Evolutionary conservation across 2,888 invertebrate species (phyloP), one percentile per base, ranked within the genome.

Genomic region (Xestobium rufovillosum): DNA sequence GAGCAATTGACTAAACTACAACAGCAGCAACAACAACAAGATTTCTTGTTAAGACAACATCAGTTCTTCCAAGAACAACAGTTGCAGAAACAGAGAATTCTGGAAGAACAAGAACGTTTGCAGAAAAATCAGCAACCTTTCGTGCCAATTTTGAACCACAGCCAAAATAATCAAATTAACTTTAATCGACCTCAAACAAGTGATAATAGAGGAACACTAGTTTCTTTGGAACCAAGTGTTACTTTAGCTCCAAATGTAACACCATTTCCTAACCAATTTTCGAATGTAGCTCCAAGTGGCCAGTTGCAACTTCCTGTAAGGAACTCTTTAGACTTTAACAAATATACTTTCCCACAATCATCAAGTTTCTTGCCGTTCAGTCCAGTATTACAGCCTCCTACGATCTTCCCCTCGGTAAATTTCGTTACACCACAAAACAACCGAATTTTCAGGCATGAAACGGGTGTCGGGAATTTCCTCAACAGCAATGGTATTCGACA

Each of bases 1-100:
- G 48, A 53, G 12, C 77, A 79, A 49, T 74, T 83, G 51, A 74
- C 76, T 46, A 63, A 73, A 38, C 55, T 80, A 8, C 71, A 74
- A 45, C 71, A 76, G 40, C 72, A 76, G 43, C 69, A 81, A 48
- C 68, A 73, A 36, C 80, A 82, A 51, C 82, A 83, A 55, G 80
- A 82, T 34, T 75, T 78, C 45, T 67, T 82, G 32, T 61, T 80
- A 14, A 65, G 76, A 14, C 78, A 80, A 48, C 76, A 83, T 51
- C 76, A 79, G 50, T 62, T 76, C 41, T 56, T 79, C 3, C 71
- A 75, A 41, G 71, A 75, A 39, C 72, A 75, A 43, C 68, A 71
- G 28, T 63, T 65, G 38, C 52, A 59, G 42, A 50, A 55, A 31
- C 54, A 57, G 34, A 51, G 45, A 26, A 35, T 51, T 17, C 39